Conservation (phyloP, 2,797 vertebrate species). For the Hydrolagus colliei region DNA sequence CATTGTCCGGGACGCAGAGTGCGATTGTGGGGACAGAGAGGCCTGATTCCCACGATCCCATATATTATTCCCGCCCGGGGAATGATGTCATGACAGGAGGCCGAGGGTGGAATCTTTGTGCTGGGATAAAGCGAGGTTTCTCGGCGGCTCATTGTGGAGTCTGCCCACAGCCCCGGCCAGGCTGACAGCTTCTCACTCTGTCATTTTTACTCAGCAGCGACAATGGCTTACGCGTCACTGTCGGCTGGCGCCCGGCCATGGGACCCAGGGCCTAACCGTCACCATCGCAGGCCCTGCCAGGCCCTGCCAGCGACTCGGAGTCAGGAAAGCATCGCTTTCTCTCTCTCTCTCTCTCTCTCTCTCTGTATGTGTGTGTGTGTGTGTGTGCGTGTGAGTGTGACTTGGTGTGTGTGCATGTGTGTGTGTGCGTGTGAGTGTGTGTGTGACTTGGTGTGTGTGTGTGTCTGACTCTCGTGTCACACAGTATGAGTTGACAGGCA, state of each 20-base stretch:
- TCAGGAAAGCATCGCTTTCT: too few relatives aligned
- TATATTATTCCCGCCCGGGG: conserved; percentile 8
- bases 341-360: too few relatives aligned
- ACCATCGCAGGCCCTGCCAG: conserved; percentile 18
- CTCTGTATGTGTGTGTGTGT: too few relatives aligned
- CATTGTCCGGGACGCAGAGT: too few relatives aligned
- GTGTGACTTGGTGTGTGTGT: too few relatives aligned
- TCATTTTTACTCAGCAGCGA: conserved; percentile 25
- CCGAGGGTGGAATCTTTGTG: conserved; percentile 18
- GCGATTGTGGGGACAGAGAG: not conserved
- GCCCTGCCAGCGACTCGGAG: too few relatives aligned
- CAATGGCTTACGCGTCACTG: conserved; percentile 24
- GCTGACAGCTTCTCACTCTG: conserved; percentile 25
- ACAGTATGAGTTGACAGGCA: too few relatives aligned
- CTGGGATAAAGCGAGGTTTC: conserved; percentile 23
- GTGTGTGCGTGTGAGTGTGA: too few relatives aligned
- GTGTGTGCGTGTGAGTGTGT: too few relatives aligned
- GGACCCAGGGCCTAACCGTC: not conserved
- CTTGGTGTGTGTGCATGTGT: too few relatives aligned
- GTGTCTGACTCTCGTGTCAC: too few relatives aligned
- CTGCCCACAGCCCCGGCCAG: not conserved
- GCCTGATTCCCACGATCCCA: conserved; percentile 26
- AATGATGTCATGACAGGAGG: conserved; percentile 25
- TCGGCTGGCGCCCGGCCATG: not conserved
- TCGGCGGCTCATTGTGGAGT: conserved; percentile 22